A percentile compares a stretch with the other conserved stretches of the same genome.
phyloP scores from a whole-genome alignment of 1,140 invertebrate species.

The Zaprionus lachaisei region DNA sequence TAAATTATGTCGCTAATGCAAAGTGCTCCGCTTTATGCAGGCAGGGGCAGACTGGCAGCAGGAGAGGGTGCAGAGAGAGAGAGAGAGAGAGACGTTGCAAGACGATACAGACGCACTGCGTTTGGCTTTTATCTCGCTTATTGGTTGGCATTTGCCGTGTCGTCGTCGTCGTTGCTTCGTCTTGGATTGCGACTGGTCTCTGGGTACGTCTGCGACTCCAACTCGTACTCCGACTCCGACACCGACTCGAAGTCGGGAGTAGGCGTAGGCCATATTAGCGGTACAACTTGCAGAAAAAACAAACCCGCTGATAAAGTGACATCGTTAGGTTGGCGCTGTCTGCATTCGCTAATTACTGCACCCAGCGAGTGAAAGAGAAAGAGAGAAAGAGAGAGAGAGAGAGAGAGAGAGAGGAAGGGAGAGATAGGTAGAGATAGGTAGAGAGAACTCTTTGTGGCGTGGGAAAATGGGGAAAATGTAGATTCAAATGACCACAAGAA shows the following conservation, averaged over 20 bases:
- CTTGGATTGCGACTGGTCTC: conserved; percentile 35
- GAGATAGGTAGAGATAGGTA: background rate
- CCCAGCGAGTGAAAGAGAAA: conserved; percentile 11
- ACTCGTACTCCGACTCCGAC: conserved; percentile 7
- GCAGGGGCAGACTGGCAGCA: conserved; percentile 46
- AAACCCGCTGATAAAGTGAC: conserved; percentile 81
- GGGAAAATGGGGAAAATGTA: conserved; percentile 46
- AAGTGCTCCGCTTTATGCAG: conserved; percentile 79
- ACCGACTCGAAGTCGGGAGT: conserved; percentile 53
- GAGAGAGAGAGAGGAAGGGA: background rate
- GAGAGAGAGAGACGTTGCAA: conserved; percentile 8
- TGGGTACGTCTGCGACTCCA: conserved; percentile 1
- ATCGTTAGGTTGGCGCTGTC: conserved; percentile 80
- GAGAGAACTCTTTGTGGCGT: conserved; percentile 55
- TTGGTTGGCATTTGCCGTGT: conserved; percentile 58
- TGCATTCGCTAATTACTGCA: conserved; percentile 73
- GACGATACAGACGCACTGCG: conserved; percentile 60
- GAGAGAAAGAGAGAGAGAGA: background rate
- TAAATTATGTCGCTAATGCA: conserved; percentile 84
- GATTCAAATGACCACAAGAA: conserved; percentile 35
- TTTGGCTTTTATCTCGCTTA: conserved; percentile 72
- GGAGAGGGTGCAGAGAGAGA: background rate
- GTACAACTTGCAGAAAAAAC: conserved; percentile 77
- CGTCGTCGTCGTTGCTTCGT: conserved; percentile 33
- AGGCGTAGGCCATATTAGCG: conserved; percentile 80